Conservation (phyloP, 2,113 vertebrate species). For the Crotophaga sulcirostris region DNA sequence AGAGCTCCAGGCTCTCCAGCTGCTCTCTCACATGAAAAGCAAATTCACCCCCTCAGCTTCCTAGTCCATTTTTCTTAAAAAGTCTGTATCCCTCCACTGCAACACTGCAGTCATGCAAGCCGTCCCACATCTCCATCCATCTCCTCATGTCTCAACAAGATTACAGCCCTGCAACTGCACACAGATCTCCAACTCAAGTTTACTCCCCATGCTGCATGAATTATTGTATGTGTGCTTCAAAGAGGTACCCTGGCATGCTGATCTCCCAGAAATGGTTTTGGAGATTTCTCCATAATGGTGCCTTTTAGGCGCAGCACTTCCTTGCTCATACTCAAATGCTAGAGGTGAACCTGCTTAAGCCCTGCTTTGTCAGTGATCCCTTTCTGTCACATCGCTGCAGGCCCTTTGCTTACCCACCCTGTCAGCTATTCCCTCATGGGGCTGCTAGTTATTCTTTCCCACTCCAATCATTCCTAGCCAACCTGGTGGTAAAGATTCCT, state of each 20-base stretch:
- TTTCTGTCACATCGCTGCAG: background rate
- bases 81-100: background rate
- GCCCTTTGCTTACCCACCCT: background rate
- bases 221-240: background rate
- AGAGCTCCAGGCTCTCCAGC: background rate
- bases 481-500: background rate
- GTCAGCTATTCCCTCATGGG: no score
- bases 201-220: rapidly evolving
- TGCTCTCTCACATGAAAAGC: background rate
- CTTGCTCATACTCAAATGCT: background rate
- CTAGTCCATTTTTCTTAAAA: background rate
- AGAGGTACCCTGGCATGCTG: background rate
- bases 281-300: background rate
- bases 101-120: background rate
- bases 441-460: background rate
- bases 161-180: background rate
- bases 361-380: background rate
- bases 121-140: background rate
- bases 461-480: background rate
- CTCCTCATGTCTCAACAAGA: background rate
- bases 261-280: background rate
- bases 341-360: background rate
- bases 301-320: background rate
- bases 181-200: background rate
- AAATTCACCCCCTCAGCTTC: background rate